phyloP scores from a whole-genome alignment of 2,113 vertebrate genomes.

The Sisor rabdophorus region DNA sequence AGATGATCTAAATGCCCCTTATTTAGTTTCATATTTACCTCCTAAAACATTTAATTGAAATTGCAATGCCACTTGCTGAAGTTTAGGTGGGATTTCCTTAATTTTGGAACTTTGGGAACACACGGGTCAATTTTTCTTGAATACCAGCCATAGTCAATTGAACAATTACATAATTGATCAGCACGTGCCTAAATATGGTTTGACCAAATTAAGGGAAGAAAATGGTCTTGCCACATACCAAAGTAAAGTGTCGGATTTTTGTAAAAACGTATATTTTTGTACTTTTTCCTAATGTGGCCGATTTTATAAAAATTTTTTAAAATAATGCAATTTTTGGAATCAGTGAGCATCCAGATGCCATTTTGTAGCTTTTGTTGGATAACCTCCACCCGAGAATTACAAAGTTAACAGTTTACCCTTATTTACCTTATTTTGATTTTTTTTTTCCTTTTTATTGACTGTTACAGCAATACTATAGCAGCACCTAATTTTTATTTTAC shows the following conservation, averaged over 20 bases:
- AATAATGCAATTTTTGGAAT: neutral
- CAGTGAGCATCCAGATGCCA: no score
- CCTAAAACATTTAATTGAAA: neutral
- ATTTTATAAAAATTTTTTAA: neutral
- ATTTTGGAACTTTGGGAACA: no score
- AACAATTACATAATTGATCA: neutral
- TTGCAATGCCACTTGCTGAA: neutral
- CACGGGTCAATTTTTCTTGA: no score
- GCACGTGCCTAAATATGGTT: neutral
- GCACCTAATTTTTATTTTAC: no score
- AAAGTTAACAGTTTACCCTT: neutral
- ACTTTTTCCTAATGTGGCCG: neutral
- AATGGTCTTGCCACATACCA: neutral
- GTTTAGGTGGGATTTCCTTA: no score
- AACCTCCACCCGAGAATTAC: no score
- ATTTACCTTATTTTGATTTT: neutral
- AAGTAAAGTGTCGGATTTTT: neutral
- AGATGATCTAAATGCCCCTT: no score
- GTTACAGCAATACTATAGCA: neutral
- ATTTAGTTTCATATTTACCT: neutral
- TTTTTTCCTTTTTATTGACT: neutral
- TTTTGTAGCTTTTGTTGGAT: neutral
- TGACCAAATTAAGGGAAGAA: neutral
- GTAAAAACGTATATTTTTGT: slow-evolving; percentile 16
- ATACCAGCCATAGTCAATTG: no score